Conservation (phyloP, 2,113 vertebrate species). For the Perca schrenkii region DNA sequence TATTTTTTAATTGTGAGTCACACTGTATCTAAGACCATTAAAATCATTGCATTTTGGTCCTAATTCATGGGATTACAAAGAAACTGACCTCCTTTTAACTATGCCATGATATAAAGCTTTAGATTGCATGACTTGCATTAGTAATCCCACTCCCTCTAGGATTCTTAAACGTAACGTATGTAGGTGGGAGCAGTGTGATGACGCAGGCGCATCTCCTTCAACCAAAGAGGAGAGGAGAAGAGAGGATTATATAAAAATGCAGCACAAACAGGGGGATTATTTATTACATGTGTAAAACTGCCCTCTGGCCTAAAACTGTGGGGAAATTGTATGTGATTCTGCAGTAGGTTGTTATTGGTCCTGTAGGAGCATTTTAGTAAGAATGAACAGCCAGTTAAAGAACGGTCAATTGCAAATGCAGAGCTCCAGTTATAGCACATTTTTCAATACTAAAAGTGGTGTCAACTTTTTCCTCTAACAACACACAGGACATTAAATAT, state of each 20-base stretch:
- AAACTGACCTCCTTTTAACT: slow-evolving; percentile 48
- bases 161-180: slow-evolving; percentile 32
- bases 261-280: slow-evolving; percentile 42
- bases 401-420: not conserved
- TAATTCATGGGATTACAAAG: slow-evolving; percentile 64
- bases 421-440: not conserved
- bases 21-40: slow-evolving; percentile 51
- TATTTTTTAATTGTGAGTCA: slow-evolving; percentile 45
- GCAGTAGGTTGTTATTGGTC: not conserved
- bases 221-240: not conserved
- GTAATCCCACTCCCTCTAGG: slow-evolving; percentile 51
- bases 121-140: slow-evolving; percentile 31
- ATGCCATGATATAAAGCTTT: slow-evolving; percentile 30
- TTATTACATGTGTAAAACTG: slow-evolving; percentile 31
- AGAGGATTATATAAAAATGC: slow-evolving; percentile 41
- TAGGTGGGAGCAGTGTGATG: slow-evolving; percentile 34
- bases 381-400: not conserved
- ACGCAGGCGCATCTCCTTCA: slow-evolving; percentile 30
- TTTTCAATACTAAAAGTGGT: not conserved
- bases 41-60: slow-evolving; percentile 55
- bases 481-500: slow-evolving; percentile 9
- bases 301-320: slow-evolving; percentile 27
- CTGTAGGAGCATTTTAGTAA: not conserved
- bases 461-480: not conserved
- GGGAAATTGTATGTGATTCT: not conserved